Conservation (phyloP, 1,140 invertebrate genomes). For the Drosophila auraria region DNA sequence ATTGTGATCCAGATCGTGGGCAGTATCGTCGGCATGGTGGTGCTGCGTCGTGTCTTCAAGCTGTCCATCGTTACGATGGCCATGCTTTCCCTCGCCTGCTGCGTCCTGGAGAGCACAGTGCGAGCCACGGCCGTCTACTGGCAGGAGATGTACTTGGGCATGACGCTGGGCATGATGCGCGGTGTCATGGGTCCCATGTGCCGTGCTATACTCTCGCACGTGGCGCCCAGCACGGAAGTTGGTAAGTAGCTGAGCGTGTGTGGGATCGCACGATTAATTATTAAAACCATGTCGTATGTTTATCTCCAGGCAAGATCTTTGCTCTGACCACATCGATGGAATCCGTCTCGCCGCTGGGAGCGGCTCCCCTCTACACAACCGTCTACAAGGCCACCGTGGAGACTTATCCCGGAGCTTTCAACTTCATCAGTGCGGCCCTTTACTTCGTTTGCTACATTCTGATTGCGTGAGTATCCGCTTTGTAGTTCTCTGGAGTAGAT, state of each 20-base stretch:
- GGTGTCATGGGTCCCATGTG: constrained; percentile 87
- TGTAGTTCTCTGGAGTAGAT: neutral
- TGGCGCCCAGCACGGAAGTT: constrained; percentile 87
- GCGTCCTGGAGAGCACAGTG: constrained; percentile 85
- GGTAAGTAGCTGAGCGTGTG: constrained; percentile 85
- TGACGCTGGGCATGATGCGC: constrained; percentile 86
- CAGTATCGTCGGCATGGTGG: constrained; percentile 85
- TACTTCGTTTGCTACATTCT: constrained; percentile 83
- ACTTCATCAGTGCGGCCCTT: constrained; percentile 85
- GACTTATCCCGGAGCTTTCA: constrained; percentile 87
- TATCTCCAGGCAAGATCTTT: constrained; percentile 86
- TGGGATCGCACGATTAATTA: constrained; percentile 3
- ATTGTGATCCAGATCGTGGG: constrained; percentile 86
- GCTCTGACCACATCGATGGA: constrained; percentile 88
- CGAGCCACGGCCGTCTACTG: constrained; percentile 86
- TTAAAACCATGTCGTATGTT: neutral
- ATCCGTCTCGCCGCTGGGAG: constrained; percentile 87
- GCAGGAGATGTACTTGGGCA: constrained; percentile 88
- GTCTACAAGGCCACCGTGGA: constrained; percentile 87
- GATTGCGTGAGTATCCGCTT: constrained; percentile 85
- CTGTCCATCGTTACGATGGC: constrained; percentile 76
- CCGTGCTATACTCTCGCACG: constrained; percentile 88
- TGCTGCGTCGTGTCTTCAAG: constrained; percentile 85
- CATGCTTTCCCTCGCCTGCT: constrained; percentile 76
- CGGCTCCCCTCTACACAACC: constrained; percentile 87